Percentiles rank a stretch among this genome's conserved stretches.
phyloP scores from a whole-genome alignment of 1,140 invertebrate genomes.

The Meteorus sp. region DNA sequence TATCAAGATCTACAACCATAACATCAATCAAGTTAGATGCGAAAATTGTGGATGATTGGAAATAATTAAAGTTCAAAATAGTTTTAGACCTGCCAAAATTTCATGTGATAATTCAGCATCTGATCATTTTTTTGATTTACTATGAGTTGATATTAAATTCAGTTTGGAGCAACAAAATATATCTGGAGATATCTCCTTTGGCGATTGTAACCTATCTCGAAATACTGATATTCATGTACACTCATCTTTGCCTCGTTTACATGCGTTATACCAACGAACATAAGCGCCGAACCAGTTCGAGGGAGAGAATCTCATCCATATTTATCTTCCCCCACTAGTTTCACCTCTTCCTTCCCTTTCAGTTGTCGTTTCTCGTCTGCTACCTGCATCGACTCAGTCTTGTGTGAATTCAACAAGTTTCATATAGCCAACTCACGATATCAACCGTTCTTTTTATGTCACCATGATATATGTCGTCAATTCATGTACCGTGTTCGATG shows the following conservation, averaged over 20 bases:
- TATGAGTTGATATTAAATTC: too few species aligned
- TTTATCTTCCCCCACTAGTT: conserved; percentile 1
- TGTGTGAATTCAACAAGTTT: conserved; percentile 15
- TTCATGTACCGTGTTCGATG: background rate
- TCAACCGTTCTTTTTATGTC: background rate
- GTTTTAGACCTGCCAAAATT: too few species aligned
- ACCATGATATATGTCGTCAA: background rate
- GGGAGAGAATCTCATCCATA: conserved; percentile 8
- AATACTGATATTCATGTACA: background rate
- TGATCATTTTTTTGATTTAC: too few species aligned
- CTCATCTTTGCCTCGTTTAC: background rate
- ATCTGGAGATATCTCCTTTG: too few species aligned
- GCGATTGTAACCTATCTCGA: background rate
- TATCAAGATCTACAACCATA: too few species aligned
- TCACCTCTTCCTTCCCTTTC: too few species aligned
- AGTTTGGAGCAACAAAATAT: too few species aligned
- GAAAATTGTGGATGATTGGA: too few species aligned
- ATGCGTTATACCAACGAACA: background rate
- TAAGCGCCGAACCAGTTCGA: conserved; percentile 3
- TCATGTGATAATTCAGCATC: too few species aligned
- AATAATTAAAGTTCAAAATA: too few species aligned
- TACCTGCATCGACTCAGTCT: conserved; percentile 1
- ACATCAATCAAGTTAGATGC: too few species aligned
- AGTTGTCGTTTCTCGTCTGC: background rate
- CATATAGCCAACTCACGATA: background rate